Base-by-base conservation (phyloP, 2,113 vertebrate genomes). In the Shinisaurus crocodilurus region DNA sequence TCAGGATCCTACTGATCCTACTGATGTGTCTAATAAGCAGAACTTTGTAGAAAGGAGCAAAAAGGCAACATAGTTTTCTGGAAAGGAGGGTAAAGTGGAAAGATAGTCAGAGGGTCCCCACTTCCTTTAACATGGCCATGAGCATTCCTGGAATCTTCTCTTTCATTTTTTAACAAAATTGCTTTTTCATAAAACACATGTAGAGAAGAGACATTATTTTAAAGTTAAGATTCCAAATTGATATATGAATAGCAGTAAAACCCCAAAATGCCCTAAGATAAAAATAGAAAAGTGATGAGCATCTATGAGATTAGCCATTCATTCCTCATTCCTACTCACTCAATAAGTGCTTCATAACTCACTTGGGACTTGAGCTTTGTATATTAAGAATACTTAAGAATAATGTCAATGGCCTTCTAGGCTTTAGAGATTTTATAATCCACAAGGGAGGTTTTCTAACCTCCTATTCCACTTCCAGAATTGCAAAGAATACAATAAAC, bases 271-370 rank as follows among this genome's bases (percentile, higher is more conserved):
- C 94, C 94, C 90, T 83, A 90, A 89, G 94, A 90, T 94, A 90
- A 20, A 95, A 95, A 93, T 60, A 82, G 92, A 95, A 95, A 9
- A 88, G 76, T 13, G 85, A 92, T 90, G 91, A 92, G 37, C 70
- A 50, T 85, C 72, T 92, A 20, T 91, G 82, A 95, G 94, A 91
- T 90, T 91, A 70, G 86, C 60, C 45, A 50, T 89, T 95, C 85
- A 92, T 91, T 96, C 63, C 92, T 96, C 86, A 91, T 92, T 95
- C 69, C 92, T 57, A 88, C 82, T 95, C 91, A 88, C 82, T 93
- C 87, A 92, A 0, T 77, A 93, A 94, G 77, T 84, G 84, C 75
- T 94, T 93, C 91, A 40, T 87, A 96, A 95, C 43, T 95, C 94
- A 96, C 89, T 92, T 34, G 54, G 94, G 86, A 63, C 67, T 75